Base-by-base conservation (phyloP, 2,888 invertebrate genomes). In the Seira sanloemensis region DNA sequence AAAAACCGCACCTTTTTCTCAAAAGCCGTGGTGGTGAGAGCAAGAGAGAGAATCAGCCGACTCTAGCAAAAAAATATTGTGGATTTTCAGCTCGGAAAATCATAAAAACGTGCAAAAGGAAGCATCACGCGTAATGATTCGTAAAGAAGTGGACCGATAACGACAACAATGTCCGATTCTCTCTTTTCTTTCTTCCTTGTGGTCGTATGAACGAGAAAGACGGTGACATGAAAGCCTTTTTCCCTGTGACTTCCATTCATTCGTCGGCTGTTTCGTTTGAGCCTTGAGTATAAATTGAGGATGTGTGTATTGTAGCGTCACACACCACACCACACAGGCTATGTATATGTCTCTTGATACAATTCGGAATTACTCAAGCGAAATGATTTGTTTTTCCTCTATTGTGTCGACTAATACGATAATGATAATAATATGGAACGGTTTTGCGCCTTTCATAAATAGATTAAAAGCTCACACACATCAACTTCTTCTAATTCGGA, bases 111-210 rank as follows among this genome's bases (percentile, higher is more conserved):
- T 50, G 50, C 50, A 12, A 50, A 54, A 73, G 73, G 65, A 80
- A 27, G 74, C 73, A 69, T 62, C 62, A 23, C 54, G 75, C 71
- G 81, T 81, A 81, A 81, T 81, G 81, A 81, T 69, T 81, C 75
- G 81, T 81, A 75, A 81, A 81, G 75, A 81, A 81, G 69, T 75
- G 75, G 75, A 81, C 81, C 75, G 81, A 81, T 81, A 81, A 69
- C 75, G 67, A 69, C 75, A 69, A 46, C 50, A 50, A 50, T 66
- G 65, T 25, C 37, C 69, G 54, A 66, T 68, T 75, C 71, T 50
- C 12, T 24, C 65, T 37, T 37, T 50, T 7, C 12, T 50, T 7
- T 50, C 16, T 18, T 23, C 25, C 54, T 58, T 67, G n/a, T 25
- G 66, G 25, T 27, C 27, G 5, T 50, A 50, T 78, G 72, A 50